Base-by-base conservation (phyloP, 2,797 vertebrate species). In the Podargus strigoides region DNA sequence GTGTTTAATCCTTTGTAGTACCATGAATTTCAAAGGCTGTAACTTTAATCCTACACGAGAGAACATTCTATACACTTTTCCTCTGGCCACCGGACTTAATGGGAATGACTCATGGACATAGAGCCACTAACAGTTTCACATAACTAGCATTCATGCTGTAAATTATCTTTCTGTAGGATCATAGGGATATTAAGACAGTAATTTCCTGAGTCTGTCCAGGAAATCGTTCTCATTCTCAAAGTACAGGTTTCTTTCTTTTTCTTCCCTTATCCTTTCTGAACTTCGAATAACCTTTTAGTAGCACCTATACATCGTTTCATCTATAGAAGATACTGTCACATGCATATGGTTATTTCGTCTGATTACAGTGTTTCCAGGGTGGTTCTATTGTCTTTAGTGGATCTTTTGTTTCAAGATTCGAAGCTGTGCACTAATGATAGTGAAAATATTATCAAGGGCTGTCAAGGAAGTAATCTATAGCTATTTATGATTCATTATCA, bases 401-500 rank as follows among this genome's bases (percentile, higher is more conserved):
- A 49, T 77, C 21, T 67, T 85, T 60, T 68, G 23, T 87, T 74
- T 74, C 66, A 79, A 58, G 46, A 34, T 72, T 87, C 20, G n/a
- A 55, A 83, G 21, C 64, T 69, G 26, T 60, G 36, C 24, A 32
- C 11, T 74, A 80, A 47, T 30, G 30, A 69, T 21, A 90, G 50
- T 21, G 39, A 94, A 87, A 90, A 77, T 47, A 87, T 64, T 80
- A 68, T n/a, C 36, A 60, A 90, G 41, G 22, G 10, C 36, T 83
- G 21, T 44, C 6, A 6, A 76, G 53, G 76, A 83, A 85, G 30
- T 41, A 8, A 63, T 41, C 37, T 58, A 27, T 67, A 44, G 46
- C 74, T 80, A 86, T 70, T 91, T 94, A 39, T 73, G 96, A 95
- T 78, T 87, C 73, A 85, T 96, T 92, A 81, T 69, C 81, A 60